phyloP scores from a whole-genome alignment of 2,797 vertebrate genomes.

The Hypotaenidia philippensis region DNA sequence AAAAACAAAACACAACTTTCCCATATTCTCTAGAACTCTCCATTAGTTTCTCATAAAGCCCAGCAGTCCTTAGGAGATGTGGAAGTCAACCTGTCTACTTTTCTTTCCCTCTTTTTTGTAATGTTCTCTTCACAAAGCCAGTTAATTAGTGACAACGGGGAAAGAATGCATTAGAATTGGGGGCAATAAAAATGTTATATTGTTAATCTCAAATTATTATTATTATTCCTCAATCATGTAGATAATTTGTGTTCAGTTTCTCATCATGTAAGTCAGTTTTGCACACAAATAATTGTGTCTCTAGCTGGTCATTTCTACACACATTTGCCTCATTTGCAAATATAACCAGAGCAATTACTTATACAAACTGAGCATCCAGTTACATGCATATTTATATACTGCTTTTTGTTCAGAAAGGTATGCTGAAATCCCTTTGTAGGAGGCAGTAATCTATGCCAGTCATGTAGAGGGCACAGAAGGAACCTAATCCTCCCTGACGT shows the following conservation, averaged over 20 bases:
- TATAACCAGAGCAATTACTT: slow-evolving; percentile 36
- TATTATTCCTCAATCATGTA: background rate
- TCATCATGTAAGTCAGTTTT: background rate
- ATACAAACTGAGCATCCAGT: slow-evolving; percentile 60
- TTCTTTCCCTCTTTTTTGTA: background rate
- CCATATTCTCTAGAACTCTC: background rate
- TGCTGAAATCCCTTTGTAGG: slow-evolving; percentile 55
- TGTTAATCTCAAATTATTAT: background rate
- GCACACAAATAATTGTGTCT: background rate
- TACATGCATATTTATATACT: slow-evolving; percentile 47
- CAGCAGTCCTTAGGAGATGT: background rate
- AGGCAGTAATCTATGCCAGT: slow-evolving; percentile 57
- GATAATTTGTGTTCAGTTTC: slow-evolving; percentile 15
- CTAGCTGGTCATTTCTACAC: slow-evolving; percentile 4
- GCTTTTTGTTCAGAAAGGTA: slow-evolving; percentile 54
- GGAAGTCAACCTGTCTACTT: background rate
- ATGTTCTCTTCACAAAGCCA: background rate
- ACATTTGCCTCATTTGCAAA: slow-evolving; percentile 27
- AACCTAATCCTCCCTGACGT: slow-evolving; percentile 58
- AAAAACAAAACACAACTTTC: background rate
- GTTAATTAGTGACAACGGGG: background rate
- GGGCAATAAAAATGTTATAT: background rate
- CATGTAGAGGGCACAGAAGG: slow-evolving; percentile 52
- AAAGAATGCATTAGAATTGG: background rate
- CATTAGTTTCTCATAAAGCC: background rate